phyloP scores from a whole-genome alignment of 2,888 invertebrate genomes.

The Chymomyza procnemis region DNA sequence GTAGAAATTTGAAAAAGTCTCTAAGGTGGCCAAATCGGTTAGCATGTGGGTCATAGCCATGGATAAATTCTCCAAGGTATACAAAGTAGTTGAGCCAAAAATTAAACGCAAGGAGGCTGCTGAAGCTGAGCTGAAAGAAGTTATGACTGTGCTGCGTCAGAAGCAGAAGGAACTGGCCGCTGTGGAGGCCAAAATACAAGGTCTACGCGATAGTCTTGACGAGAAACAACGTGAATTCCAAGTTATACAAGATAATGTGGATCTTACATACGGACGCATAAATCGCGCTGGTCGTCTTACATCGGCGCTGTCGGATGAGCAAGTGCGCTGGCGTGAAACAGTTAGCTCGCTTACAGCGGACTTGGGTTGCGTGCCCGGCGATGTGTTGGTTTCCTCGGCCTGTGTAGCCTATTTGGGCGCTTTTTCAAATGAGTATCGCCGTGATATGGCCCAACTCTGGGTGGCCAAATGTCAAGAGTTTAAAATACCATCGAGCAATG shows the following conservation, averaged over 20 bases:
- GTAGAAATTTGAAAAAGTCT: conserved; percentile 88
- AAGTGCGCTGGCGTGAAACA: conserved; percentile 89
- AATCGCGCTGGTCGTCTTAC: conserved; percentile 90
- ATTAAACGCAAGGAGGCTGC: conserved; percentile 87
- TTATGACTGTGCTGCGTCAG: conserved; percentile 86
- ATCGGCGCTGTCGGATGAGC: conserved; percentile 91
- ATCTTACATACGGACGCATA: conserved; percentile 87
- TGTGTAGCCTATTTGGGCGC: conserved; percentile 95
- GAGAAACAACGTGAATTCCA: conserved; percentile 87
- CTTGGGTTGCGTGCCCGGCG: conserved; percentile 88
- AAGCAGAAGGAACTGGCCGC: conserved; percentile 90
- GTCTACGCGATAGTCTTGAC: conserved; percentile 82
- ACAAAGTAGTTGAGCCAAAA: conserved; percentile 92
- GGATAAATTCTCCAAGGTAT: conserved; percentile 92
- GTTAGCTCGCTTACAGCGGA: conserved; percentile 84
- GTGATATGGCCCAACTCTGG: conserved; percentile 85
- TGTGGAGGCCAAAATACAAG: conserved; percentile 85
- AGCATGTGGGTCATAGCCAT: conserved; percentile 96
- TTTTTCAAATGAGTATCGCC: conserved; percentile 87
- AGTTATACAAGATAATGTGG: conserved; percentile 86
- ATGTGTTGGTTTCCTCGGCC: conserved; percentile 91
- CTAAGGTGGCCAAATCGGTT: conserved; percentile 92
- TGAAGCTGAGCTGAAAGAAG: conserved; percentile 85
- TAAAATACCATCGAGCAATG: conserved; percentile 85
- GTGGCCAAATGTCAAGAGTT: conserved; percentile 82